phyloP scores from a whole-genome alignment of 2,888 invertebrate genomes.

The Gasteruption jaculator region DNA sequence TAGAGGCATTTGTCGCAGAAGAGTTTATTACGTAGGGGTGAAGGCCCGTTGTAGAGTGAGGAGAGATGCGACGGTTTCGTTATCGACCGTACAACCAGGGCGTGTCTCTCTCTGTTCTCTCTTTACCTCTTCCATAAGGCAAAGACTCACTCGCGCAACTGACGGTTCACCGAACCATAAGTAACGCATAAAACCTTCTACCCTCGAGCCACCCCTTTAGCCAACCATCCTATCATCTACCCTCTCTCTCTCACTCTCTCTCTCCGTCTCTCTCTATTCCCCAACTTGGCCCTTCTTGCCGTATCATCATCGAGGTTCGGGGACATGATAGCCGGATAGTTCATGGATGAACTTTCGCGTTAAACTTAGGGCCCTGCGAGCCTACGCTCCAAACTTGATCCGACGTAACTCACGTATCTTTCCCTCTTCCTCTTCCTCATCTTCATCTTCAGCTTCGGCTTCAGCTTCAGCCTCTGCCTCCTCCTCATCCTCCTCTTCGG shows the following conservation, averaged over 20 bases:
- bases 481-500: no score
- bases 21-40: constrained; percentile 16
- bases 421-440: no score
- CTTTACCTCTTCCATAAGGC: constrained; percentile 20
- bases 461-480: no score
- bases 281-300: neutral
- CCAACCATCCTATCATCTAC: constrained; percentile 11
- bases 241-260: constrained; percentile 1
- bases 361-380: no score
- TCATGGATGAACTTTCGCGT: no score
- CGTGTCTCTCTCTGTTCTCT: constrained; percentile 28
- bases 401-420: no score
- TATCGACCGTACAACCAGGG: constrained; percentile 33
- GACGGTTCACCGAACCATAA: constrained; percentile 16
- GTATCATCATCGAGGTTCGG: no score
- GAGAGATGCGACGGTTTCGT: constrained; percentile 34
- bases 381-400: no score
- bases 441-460: no score
- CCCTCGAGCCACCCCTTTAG: no score
- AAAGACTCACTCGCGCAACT: constrained; percentile 1
- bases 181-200: constrained; percentile 20
- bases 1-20: neutral
- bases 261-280: neutral
- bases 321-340: no score
- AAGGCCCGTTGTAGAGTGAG: constrained; percentile 13